Conservation (phyloP, 1,140 invertebrate genomes). For the Bombus superbus region DNA sequence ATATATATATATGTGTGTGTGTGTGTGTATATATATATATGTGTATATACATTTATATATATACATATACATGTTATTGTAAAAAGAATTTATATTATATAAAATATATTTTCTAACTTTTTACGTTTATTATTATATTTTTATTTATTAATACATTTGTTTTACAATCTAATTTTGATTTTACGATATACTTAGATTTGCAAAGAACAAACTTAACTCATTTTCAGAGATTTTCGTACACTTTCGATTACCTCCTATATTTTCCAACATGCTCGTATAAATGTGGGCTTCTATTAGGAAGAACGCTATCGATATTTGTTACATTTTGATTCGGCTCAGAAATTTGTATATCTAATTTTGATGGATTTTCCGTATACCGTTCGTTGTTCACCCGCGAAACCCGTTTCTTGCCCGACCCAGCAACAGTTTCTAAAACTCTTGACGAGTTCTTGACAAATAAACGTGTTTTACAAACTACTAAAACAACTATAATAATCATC, state of each 20-base stretch:
- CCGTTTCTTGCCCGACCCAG: slow-evolving; percentile 55
- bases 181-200: neutral
- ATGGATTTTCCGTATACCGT: slow-evolving; percentile 55
- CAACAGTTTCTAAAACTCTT: slow-evolving; percentile 71
- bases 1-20: neutral
- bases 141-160: slow-evolving; percentile 12
- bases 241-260: slow-evolving; percentile 48
- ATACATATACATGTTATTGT: slow-evolving; percentile 9
- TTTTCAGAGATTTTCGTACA: slow-evolving; percentile 64
- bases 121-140: slow-evolving; percentile 21
- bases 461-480: slow-evolving; percentile 77
- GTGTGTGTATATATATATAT: too few relatives aligned
- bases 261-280: slow-evolving; percentile 62
- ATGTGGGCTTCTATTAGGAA: slow-evolving; percentile 75
- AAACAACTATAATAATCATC: slow-evolving; percentile 75
- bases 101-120: slow-evolving; percentile 49
- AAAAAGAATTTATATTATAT: slow-evolving; percentile 21
- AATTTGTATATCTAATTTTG: slow-evolving; percentile 67
- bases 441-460: slow-evolving; percentile 69
- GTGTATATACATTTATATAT: too few relatives aligned
- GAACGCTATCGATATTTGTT: slow-evolving; percentile 54
- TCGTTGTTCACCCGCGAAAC: slow-evolving; percentile 4
- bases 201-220: neutral
- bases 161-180: neutral
- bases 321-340: slow-evolving; percentile 45